Evolutionary conservation across 2,797 vertebrate genomes (phyloP).

Genomic region (Podarcis siculus): DNA sequence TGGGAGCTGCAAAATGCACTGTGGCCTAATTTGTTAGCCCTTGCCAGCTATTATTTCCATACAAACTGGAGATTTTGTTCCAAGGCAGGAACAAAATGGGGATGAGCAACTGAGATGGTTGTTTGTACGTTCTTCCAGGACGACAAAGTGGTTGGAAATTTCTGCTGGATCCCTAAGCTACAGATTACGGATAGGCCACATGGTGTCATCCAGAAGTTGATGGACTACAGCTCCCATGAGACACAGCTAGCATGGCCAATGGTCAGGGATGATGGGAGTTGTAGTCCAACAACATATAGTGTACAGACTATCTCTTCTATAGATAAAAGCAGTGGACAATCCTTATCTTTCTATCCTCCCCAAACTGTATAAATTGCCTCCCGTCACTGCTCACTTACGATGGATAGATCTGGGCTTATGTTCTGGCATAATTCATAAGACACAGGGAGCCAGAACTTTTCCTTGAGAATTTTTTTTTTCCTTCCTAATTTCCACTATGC

Average conservation of each 20-base stretch:
- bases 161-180: too few relatives aligned
- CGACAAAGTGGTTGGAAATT: too few relatives aligned
- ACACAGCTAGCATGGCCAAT: neutral
- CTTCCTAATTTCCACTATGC: slow-evolving; percentile 34
- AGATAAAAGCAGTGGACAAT: neutral
- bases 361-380: neutral
- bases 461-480: neutral
- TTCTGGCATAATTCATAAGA: neutral
- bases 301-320: neutral
- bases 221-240: neutral
- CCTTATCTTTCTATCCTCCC: too few relatives aligned
- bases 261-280: neutral
- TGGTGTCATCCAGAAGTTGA: neutral
- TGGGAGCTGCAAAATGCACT: neutral
- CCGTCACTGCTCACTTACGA: neutral
- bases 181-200: too few relatives aligned
- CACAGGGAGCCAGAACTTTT: neutral
- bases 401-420: neutral
- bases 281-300: too few relatives aligned
- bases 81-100: neutral
- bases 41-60: neutral
- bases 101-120: neutral
- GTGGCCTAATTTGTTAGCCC: slow-evolving; percentile 18
- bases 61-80: neutral
- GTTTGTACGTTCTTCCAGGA: neutral